A percentile compares a stretch with the other conserved stretches of the same genome.
Conservation (phyloP, 2,888 invertebrate genomes). For the Arenicola marina region DNA sequence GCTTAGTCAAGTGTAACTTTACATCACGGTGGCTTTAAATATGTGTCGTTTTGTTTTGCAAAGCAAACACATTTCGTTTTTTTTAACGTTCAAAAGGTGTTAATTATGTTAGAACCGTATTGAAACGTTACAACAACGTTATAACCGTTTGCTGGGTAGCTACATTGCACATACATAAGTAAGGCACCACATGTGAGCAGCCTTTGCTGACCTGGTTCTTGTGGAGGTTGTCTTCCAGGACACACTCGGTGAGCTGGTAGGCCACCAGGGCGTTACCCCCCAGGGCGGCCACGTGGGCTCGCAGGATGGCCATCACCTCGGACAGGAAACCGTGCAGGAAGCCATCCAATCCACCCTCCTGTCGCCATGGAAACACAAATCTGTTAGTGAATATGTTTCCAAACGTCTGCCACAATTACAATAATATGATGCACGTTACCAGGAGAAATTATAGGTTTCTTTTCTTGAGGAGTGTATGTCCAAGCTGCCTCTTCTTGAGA, state of each 20-base stretch:
- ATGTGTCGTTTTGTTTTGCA: neutral
- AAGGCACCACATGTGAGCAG: neutral
- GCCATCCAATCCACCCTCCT: slow-evolving; percentile 88
- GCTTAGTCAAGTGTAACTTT: too few relatives aligned
- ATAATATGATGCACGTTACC: too few relatives aligned
- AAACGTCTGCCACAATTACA: too few relatives aligned
- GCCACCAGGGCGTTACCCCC: slow-evolving; percentile 96
- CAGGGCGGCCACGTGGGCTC: slow-evolving; percentile 89
- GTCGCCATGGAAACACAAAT: slow-evolving; percentile 13
- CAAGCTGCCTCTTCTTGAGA: too few relatives aligned
- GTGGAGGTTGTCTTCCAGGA: slow-evolving; percentile 88
- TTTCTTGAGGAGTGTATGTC: too few relatives aligned
- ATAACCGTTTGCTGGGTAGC: too few relatives aligned
- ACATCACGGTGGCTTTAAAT: neutral
- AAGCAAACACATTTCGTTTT: neutral
- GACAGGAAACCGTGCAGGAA: slow-evolving; percentile 93
- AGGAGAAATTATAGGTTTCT: too few relatives aligned
- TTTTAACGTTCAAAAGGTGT: too few relatives aligned
- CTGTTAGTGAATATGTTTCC: too few relatives aligned
- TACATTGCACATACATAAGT: too few relatives aligned
- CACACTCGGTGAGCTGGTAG: slow-evolving; percentile 89
- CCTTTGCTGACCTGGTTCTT: slow-evolving; percentile 82
- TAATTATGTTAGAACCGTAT: too few relatives aligned
- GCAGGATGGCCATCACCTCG: slow-evolving; percentile 89
- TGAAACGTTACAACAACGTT: too few relatives aligned